phyloP scores from a whole-genome alignment of 1,140 invertebrate species.

The Latrodectus geometricus region DNA sequence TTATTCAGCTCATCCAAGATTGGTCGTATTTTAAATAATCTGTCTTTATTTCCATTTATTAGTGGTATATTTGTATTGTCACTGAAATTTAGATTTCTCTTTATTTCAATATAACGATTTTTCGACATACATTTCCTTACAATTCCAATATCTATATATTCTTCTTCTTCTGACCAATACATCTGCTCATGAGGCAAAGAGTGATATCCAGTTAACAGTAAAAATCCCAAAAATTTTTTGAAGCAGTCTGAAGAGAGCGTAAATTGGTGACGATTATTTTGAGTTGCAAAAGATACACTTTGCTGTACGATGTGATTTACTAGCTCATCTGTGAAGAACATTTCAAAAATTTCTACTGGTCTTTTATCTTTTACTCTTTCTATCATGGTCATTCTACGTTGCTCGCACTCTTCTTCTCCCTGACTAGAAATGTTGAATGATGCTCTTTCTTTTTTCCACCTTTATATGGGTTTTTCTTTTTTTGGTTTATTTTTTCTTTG shows the following conservation, averaged over 20 bases:
- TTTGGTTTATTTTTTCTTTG: too few species aligned
- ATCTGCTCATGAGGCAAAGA: too few species aligned
- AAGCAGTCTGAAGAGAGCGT: conserved; percentile 16
- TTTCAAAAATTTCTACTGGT: conserved; percentile 40
- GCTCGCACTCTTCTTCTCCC: conserved; percentile 39
- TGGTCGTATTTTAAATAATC: conserved; percentile 33
- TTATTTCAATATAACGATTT: conserved; percentile 43
- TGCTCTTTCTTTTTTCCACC: too few species aligned
- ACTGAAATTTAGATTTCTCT: conserved; percentile 38
- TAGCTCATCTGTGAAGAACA: conserved; percentile 38
- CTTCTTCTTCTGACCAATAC: too few species aligned
- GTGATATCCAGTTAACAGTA: conserved; percentile 17
- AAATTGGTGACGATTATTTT: conserved; percentile 18
- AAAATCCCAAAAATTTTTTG: conserved; percentile 13
- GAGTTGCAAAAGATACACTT: conserved; percentile 9
- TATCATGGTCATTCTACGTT: conserved; percentile 39
- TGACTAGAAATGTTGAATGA: conserved; percentile 42
- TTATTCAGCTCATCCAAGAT: conserved; percentile 38
- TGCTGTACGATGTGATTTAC: conserved; percentile 18
- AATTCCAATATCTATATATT: conserved; percentile 41
- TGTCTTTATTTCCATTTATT: conserved; percentile 40
- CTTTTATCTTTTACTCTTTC: conserved; percentile 42
- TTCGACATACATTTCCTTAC: conserved; percentile 41
- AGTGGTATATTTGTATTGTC: conserved; percentile 40
- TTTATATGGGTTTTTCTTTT: too few species aligned